Percentiles rank a stretch among this genome's conserved stretches.
Conservation (phyloP, 2,113 vertebrate species). For the Corapipo altera region DNA sequence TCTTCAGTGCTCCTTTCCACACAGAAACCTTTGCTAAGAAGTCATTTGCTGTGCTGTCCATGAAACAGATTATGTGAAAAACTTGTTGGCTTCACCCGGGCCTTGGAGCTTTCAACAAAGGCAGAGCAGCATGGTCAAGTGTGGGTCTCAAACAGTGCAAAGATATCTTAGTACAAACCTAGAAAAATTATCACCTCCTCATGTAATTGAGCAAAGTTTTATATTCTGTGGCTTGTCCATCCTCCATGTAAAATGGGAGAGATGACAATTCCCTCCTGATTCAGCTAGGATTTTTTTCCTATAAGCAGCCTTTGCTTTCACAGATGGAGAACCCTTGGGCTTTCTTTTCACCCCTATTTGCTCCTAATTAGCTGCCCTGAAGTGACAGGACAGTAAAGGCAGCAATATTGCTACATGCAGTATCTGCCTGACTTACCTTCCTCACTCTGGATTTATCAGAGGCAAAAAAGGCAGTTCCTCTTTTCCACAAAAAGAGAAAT, state of each 20-base stretch:
- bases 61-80: not conserved
- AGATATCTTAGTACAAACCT: not conserved
- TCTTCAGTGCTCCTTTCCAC: not conserved
- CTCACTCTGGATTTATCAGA: not conserved
- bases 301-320: not conserved
- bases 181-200: not conserved
- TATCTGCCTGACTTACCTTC: not conserved
- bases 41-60: not conserved
- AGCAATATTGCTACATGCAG: not conserved
- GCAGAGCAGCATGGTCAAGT: not conserved
- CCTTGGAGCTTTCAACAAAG: not conserved
- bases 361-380: not conserved
- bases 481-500: not conserved
- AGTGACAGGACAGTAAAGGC: not conserved
- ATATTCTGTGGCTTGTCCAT: not conserved
- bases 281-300: not conserved
- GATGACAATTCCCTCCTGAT: not conserved
- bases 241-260: not conserved
- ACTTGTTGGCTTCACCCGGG: not conserved
- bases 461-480: not conserved
- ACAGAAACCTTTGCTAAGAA: not conserved
- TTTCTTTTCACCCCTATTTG: not conserved
- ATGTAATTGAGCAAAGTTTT: not conserved
- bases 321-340: not conserved
- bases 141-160: not conserved